Conservation (phyloP, 1,140 invertebrate genomes). For the Listronotus oregonensis region DNA sequence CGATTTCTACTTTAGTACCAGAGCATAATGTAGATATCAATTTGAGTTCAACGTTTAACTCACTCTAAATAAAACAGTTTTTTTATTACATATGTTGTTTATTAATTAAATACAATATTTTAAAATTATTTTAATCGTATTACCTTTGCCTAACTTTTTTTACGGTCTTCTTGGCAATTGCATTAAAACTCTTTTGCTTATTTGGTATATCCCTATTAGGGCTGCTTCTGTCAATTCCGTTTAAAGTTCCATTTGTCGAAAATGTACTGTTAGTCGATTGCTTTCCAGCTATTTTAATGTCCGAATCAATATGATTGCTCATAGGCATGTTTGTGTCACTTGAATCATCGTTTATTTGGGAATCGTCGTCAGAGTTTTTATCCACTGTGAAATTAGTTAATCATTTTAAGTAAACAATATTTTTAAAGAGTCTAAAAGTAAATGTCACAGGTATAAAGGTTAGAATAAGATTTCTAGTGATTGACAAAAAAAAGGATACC, state of each 20-base stretch:
- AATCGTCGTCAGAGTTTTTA: conserved; percentile 86
- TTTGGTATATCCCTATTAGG: conserved; percentile 56
- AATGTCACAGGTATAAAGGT: no score
- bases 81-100: no score
- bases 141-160: conserved; percentile 73
- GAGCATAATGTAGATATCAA: no score
- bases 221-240: conserved; percentile 60
- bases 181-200: conserved; percentile 66
- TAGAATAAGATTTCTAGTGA: no score
- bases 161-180: conserved; percentile 70
- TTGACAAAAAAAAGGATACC: no score
- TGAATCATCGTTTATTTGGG: conserved; percentile 78
- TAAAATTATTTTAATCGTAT: no score
- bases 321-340: conserved; percentile 72
- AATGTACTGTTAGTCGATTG: conserved; percentile 60
- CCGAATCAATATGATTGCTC: conserved; percentile 70
- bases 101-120: no score
- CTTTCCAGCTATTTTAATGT: conserved; percentile 66
- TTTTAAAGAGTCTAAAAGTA: conserved; percentile 22
- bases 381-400: conserved; percentile 65
- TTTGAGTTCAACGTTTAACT: no score
- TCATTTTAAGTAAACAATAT: conserved; percentile 2
- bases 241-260: conserved; percentile 60
- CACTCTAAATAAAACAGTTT: no score
- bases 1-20: no score